Base-by-base conservation (phyloP, 2,113 vertebrate genomes). In the Stegastes partitus region DNA sequence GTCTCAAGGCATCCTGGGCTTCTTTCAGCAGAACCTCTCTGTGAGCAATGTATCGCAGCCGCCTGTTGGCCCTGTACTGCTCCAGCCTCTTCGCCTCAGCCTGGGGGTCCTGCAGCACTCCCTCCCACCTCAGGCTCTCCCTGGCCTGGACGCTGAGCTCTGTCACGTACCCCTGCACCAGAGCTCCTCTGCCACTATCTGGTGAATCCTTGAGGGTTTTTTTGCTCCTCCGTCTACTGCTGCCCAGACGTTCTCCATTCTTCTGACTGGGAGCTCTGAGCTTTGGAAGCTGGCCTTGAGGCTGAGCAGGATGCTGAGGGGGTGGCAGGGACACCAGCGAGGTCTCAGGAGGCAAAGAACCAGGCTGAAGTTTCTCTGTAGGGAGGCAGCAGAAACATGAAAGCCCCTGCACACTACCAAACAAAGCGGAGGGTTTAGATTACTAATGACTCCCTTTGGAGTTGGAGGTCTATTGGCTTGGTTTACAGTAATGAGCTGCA, bases 121-220 rank as follows among this genome's bases (percentile, higher is more conserved):
- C 95, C 0, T 96, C 96, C 97, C 97, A 98, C 3, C 96, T 90
- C 62, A 98, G 94, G 54, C 95, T 97, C 63, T 96, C 89, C 0
- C 91, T 91, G 37, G 85, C 34, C 82, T 87, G 86, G n/a, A 34
- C 53, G 0, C 84, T 79, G 53, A 86, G 87, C 57, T 6, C 76
- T 5, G 87, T 78, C 39, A 77, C 78, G 14, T 21, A 63, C 53
- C 68, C 82, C 51, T 67, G 39, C 4, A 55, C 11, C 11, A 4
- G 23, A 65, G 22, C 25, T 49, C 11, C 21, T 1, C 21, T 4
- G 11, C 8, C 5, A n/a, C 31, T 23, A 5, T 61, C 44, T 31
- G 3, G 79, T 5, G 12, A 61, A 34, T 89, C 81, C 19, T 82
- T 81, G 37, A 56, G 25, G 26, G 67, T 58, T 68, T 59, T 87